These are phyloP conservation scores for Hydrophis major DNA, from an alignment of 2,797 vertebrate genomes.

Conservation along the genomic window DNA sequence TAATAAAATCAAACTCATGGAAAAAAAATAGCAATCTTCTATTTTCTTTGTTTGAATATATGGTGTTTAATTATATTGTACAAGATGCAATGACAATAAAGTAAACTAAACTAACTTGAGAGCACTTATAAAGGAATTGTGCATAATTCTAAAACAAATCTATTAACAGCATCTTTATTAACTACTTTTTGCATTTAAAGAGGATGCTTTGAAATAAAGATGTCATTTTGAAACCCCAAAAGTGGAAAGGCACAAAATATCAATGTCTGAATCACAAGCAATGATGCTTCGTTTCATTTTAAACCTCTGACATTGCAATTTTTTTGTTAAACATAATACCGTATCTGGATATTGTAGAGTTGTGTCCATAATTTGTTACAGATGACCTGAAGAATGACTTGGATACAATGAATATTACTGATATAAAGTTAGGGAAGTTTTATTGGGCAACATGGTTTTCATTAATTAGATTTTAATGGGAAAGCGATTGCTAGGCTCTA, in stretches of 20 bases:
- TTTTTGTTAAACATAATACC: neutral
- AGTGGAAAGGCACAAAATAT: neutral
- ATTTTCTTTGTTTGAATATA: neutral
- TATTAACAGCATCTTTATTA: neutral
- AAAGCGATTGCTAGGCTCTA: neutral
- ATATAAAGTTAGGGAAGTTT: neutral
- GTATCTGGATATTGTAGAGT: neutral
- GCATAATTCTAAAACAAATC: neutral
- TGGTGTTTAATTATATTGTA: too few relatives aligned
- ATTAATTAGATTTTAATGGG: neutral
- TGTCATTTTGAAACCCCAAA: neutral
- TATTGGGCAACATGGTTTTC: neutral
- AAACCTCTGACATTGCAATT: neutral
- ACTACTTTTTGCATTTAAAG: neutral
- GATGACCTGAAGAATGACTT: neutral
- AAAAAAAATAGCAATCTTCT: neutral
- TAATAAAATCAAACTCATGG: neutral
- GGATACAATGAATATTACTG: neutral
- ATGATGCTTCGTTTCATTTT: neutral
- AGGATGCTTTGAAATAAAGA: neutral
- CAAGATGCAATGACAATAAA: too few relatives aligned
- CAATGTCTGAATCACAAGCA: neutral
- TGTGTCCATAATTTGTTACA: neutral
- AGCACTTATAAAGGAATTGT: neutral
- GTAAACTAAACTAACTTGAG: neutral